phyloP scores from a whole-genome alignment of 1,140 invertebrate species.

The Asobara japonica region DNA sequence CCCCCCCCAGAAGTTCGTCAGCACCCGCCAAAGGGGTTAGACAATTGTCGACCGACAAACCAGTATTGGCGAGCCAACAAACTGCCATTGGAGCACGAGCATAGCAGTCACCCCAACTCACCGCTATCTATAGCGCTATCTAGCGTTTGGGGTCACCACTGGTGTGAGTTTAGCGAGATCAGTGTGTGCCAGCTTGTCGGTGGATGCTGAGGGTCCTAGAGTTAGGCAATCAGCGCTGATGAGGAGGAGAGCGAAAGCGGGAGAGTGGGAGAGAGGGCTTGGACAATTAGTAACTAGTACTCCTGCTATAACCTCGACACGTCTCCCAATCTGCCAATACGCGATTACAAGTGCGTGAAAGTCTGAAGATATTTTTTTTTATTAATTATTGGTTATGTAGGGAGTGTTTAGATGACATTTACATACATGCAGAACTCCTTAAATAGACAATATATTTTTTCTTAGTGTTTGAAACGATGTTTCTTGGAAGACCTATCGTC shows the following conservation, averaged over 20 bases:
- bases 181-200: slow-evolving; percentile 7
- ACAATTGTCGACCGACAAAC: slow-evolving; percentile 17
- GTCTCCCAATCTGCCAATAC: slow-evolving; percentile 11
- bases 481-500: too few species aligned
- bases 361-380: slow-evolving; percentile 40
- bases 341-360: slow-evolving; percentile 44
- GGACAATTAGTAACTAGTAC: slow-evolving; percentile 64
- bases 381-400: too few species aligned
- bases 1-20: neutral
- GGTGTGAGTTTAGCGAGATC: slow-evolving; percentile 9
- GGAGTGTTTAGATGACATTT: too few species aligned
- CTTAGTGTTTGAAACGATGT: too few species aligned
- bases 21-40: neutral
- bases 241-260: slow-evolving; percentile 49
- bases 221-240: slow-evolving; percentile 67
- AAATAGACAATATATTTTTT: too few species aligned
- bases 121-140: neutral
- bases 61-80: slow-evolving; percentile 32
- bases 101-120: neutral
- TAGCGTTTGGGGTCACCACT: too few species aligned
- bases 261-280: slow-evolving; percentile 49
- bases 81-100: slow-evolving; percentile 22
- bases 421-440: too few species aligned
- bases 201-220: slow-evolving; percentile 60
- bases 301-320: slow-evolving; percentile 26